Base-by-base conservation (phyloP, 2,797 vertebrate genomes). In the Allobates femoralis region DNA sequence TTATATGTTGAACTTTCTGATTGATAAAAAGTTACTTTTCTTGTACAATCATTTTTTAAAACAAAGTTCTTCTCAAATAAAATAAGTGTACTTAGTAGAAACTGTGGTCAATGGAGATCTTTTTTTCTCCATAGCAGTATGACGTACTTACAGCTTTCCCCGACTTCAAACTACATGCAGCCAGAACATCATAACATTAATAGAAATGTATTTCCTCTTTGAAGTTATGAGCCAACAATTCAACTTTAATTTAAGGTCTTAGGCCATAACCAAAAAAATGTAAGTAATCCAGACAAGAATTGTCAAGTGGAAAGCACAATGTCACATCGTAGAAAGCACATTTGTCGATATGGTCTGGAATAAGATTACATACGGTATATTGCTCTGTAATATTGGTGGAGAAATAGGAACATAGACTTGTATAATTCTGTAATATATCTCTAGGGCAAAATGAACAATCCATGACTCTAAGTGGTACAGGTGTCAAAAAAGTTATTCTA, bases 241-340 rank as follows among this genome's bases (percentile, higher is more conserved):
- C 19, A 32, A 78, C 56, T 56, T 78, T 56, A 78, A 56, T 78
- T 56, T 10, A 56, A 78, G 21, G 26, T 78, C 30, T 78, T 55
- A 78, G 30, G 32, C 19, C n/a, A 55, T 41, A 73, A 14, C 69
- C 34, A 41, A 73, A 73, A 56, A 56, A 73, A 73, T 41, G 21
- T n/a, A 73, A 73, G 69, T n/a, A 46, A 73, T 73, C 4, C 69
- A 73, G 69, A n/a, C 69, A 73, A 73, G 69, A 73, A 46, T 73
- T 73, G 34, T 73, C 34, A 73, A 41, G 69, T 46, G 69, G 23
- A 41, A 73, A 73, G 34, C 41, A 73, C 6, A 73, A 46, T 73
- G 23, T 73, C 11, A 46, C 34, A 73, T 46, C 11, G n/a, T 1
- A 41, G 69, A 41, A 73, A 46, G 69, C 5, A 15, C 34, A 64